Evolutionary conservation across 2,113 vertebrate species (phyloP).

Genomic region (Vireo altiloquus): DNA sequence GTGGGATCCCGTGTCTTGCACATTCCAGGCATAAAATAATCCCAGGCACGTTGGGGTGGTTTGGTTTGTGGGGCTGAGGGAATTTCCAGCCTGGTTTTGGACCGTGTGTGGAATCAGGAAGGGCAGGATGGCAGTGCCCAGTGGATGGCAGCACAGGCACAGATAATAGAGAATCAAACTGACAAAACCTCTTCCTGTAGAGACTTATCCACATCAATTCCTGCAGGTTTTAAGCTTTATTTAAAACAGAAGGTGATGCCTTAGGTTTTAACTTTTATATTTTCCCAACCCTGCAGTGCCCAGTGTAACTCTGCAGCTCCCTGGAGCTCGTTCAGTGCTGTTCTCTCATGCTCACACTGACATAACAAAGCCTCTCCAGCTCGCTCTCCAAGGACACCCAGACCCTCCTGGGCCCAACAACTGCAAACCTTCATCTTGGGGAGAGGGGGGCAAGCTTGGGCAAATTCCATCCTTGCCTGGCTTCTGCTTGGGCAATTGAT

Average conservation of each 20-base stretch:
- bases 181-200: not conserved
- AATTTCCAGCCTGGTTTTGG: not conserved
- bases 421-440: too few species aligned
- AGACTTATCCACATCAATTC: fast-evolving
- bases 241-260: not conserved
- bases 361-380: too few species aligned
- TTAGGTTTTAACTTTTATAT: too few species aligned
- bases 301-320: too few species aligned
- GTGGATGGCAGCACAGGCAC: conserved; percentile 32
- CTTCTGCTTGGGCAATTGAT: too few species aligned
- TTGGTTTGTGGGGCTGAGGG: not conserved
- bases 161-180: not conserved
- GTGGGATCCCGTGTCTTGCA: not conserved
- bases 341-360: too few species aligned
- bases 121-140: not conserved
- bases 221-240: not conserved
- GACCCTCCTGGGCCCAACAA: too few species aligned
- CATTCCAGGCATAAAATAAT: not conserved
- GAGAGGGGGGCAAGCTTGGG: too few species aligned
- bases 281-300: too few species aligned
- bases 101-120: fast-evolving
- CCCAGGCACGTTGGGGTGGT: not conserved
- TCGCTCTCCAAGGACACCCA: too few species aligned
- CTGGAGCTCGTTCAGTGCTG: too few species aligned
- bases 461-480: too few species aligned